These are phyloP conservation scores for Volucella inflata DNA, from an alignment of 2,888 invertebrate species.

Conservation along the genomic window DNA sequence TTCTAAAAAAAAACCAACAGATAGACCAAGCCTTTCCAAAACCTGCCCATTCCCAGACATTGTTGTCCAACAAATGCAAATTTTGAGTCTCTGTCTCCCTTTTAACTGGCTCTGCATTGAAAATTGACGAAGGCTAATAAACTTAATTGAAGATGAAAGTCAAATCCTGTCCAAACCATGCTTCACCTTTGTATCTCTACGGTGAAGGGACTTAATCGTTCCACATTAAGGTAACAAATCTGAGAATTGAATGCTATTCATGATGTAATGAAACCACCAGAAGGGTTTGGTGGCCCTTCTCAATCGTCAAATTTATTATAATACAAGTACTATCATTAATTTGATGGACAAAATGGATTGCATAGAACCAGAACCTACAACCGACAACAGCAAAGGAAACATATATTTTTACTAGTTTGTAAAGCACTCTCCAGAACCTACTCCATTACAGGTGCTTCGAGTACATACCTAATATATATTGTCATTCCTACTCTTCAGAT, in stretches of 20 bases:
- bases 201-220: neutral
- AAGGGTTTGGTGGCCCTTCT: conserved; percentile 15
- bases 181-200: conserved; percentile 39
- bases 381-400: conserved; percentile 12
- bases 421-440: neutral
- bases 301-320: conserved; percentile 60
- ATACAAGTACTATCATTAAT: conserved; percentile 66
- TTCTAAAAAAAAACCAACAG: too few species aligned
- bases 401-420: conserved; percentile 7
- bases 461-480: conserved; percentile 4
- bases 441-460: conserved; percentile 30
- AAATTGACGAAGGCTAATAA: conserved; percentile 58
- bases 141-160: conserved; percentile 53
- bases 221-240: conserved; percentile 51
- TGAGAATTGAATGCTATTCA: conserved; percentile 34
- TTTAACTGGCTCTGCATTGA: conserved; percentile 33
- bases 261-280: conserved; percentile 20
- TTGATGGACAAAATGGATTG: conserved; percentile 66
- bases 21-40: too few species aligned
- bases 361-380: conserved; percentile 15
- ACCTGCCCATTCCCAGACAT: too few species aligned
- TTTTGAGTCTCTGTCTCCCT: too few species aligned
- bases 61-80: too few species aligned
- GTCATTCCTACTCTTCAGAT: neutral
- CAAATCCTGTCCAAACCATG: conserved; percentile 2